These are phyloP conservation scores for Drosophila punjabiensis DNA, from an alignment of 1,140 invertebrate genomes.

Conservation along the genomic window DNA sequence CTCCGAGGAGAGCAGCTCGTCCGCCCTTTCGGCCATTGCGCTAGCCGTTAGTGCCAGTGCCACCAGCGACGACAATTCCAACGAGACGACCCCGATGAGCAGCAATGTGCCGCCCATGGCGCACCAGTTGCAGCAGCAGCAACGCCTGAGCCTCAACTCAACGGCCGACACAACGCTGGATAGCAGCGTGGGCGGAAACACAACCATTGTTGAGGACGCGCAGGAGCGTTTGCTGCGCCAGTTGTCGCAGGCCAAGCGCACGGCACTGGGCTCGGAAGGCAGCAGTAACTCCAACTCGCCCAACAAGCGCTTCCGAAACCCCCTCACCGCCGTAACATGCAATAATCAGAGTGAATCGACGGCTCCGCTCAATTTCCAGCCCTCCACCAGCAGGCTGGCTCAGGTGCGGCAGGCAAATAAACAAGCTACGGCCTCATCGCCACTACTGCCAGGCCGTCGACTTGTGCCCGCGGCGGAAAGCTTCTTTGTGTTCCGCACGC, in stretches of 20 bases:
- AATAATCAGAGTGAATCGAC: conserved; percentile 29
- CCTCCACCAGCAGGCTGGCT: conserved; percentile 76
- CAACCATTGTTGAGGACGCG: conserved; percentile 45
- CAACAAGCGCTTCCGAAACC: conserved; percentile 70
- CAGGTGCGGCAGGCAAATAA: conserved; percentile 52
- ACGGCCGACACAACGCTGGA: conserved; percentile 56
- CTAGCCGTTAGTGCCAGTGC: conserved; percentile 62
- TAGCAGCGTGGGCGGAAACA: conserved; percentile 36
- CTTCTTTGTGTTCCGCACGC: conserved; percentile 75
- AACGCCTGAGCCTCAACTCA: conserved; percentile 51
- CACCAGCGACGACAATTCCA: conserved; percentile 81
- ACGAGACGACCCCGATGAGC: conserved; percentile 69
- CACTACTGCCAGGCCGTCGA: not conserved
- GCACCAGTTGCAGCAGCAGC: conserved; percentile 66
- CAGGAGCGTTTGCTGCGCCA: conserved; percentile 37
- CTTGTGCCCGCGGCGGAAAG: conserved; percentile 37
- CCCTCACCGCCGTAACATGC: conserved; percentile 65
- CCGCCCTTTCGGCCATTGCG: conserved; percentile 70
- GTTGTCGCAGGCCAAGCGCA: conserved; percentile 55
- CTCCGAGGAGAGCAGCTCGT: conserved; percentile 83
- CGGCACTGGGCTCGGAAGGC: conserved; percentile 31
- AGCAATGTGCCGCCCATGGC: conserved; percentile 59
- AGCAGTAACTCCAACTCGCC: conserved; percentile 72
- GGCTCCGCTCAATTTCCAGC: conserved; percentile 56
- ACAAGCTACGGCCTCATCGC: not conserved